These are phyloP conservation scores for Erinaceus europaeus DNA, from an alignment of 2,113 vertebrate species.

Conservation along the genomic window DNA sequence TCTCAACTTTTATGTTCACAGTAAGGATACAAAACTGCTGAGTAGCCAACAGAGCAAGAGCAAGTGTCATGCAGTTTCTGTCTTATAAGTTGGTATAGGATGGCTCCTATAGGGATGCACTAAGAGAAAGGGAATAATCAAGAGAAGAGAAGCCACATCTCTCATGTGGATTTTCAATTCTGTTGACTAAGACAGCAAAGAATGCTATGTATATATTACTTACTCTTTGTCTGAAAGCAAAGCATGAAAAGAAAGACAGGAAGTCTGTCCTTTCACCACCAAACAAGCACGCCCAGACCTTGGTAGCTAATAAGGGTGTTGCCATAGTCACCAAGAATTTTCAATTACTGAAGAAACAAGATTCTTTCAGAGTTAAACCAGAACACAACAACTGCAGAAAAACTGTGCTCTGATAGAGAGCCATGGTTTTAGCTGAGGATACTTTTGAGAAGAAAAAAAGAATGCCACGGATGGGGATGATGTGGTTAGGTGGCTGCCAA, in stretches of 20 bases:
- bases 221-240: neutral
- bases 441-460: neutral
- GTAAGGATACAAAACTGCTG: neutral
- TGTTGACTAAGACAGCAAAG: neutral
- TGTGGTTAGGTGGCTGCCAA: neutral
- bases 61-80: neutral
- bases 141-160: neutral
- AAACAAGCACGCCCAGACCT: neutral
- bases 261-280: neutral
- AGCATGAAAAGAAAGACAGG: neutral
- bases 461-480: neutral
- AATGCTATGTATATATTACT: neutral
- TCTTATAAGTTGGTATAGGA: neutral
- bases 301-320: neutral
- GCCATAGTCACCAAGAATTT: constrained; percentile 20
- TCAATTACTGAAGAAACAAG: constrained; percentile 4
- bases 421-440: neutral
- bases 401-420: neutral
- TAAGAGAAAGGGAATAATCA: neutral
- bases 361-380: constrained; percentile 3
- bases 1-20: neutral
- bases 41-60: neutral
- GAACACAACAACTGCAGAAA: constrained; percentile 17
- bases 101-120: neutral
- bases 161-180: neutral